Base-by-base conservation (phyloP, 2,113 vertebrate genomes). In the Ptychochromis oligacanthus region DNA sequence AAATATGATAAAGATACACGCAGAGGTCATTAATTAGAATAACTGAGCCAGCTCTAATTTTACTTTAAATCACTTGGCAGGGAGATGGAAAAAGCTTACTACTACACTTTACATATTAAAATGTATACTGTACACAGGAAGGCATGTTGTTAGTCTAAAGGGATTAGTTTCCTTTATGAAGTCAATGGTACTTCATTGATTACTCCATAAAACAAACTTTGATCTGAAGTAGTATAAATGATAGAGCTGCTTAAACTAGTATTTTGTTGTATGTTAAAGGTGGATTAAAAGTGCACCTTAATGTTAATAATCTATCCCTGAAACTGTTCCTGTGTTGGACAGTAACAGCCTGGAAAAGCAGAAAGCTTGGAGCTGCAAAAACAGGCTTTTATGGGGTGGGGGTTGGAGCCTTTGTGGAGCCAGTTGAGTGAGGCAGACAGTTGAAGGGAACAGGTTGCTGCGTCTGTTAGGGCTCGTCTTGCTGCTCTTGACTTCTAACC, bases 381-480 rank as follows among this genome's bases (percentile, higher is more conserved):
- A 24, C 52, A 11, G 61, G 52, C 38, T 77, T 58, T 40, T 52
- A 7, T 55, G 24, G 12, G 59, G 24, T 13, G 24, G 75, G 70
- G 36, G 28, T 18, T 38, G 72, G 76, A 58, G 83, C 40, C 82
- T 85, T 75, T 87, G 72, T 80, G 88, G 82, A 75, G 85, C 88
- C 93, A 89, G 91, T 90, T 92, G 90, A 94, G 81, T 17, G 62
- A 77, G 83, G 61, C 84, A 60, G 78, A 72, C 85, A 78, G 90
- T 87, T 83, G 81, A 88, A 86, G 88, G 75, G 88, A 93, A 92
- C 92, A 93, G 91, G 87, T 93, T 94, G 77, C 62, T 78, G 82
- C 81, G 83, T 90, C 94, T 92, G 94, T 94, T 89, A n/a, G 81
- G 82, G 89, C 86, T 94, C 85, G 75, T 95, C 94, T 92, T 76